Percentiles rank a stretch among this genome's conserved stretches.
phyloP scores from a whole-genome alignment of 2,113 vertebrate genomes.

The Callipepla squamata region DNA sequence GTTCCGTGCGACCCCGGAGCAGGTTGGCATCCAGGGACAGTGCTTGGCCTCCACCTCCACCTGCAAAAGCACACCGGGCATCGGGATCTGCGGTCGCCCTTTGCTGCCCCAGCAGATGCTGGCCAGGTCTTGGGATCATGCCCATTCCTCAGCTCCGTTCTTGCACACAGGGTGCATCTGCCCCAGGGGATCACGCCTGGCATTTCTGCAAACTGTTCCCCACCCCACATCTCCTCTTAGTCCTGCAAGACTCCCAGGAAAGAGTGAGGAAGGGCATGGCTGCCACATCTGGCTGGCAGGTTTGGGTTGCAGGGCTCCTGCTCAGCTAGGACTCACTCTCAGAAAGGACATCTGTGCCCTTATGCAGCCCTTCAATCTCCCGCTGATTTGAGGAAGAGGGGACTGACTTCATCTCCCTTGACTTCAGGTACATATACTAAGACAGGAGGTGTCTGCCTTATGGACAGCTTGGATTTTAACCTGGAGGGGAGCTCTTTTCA shows the following conservation, averaged over 20 bases:
- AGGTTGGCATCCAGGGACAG: slow-evolving; percentile 78
- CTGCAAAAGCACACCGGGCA: slow-evolving; percentile 43
- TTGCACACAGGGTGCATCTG: background rate
- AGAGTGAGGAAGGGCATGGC: background rate
- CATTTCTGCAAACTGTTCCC: background rate
- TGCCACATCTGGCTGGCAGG: background rate
- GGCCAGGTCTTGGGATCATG: background rate
- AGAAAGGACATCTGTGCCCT: background rate
- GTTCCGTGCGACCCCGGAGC: slow-evolving; percentile 75
- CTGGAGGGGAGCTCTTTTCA: background rate
- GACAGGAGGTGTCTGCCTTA: background rate
- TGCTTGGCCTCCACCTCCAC: slow-evolving; percentile 84
- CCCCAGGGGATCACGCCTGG: fast-evolving
- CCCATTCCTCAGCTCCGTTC: background rate
- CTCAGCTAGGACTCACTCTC: background rate
- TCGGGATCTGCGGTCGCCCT: background rate
- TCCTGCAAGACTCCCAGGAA: fast-evolving
- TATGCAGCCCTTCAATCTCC: background rate
- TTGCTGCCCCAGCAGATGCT: background rate
- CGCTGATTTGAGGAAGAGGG: background rate
- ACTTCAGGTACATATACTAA: fast-evolving
- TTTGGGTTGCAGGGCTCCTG: background rate
- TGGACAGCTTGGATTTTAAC: background rate
- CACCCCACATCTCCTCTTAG: background rate
- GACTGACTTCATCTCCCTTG: background rate